Evolutionary conservation across 2,888 invertebrate genomes (phyloP).

Genomic region (Melolontha melolontha): DNA sequence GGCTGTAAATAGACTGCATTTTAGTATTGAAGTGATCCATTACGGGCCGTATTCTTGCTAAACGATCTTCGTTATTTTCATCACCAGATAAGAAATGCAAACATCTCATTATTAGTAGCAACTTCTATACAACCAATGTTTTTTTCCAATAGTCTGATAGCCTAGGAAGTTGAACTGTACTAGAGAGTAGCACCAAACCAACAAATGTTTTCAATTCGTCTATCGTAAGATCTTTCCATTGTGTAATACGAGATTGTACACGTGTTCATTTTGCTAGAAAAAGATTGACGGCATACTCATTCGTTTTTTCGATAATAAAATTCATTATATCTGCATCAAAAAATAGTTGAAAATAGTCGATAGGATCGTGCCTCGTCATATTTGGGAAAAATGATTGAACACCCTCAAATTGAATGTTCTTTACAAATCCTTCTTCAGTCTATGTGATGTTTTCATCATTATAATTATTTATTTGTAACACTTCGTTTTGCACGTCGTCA

Average conservation of each 20-base stretch:
- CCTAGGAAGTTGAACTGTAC: slow-evolving; percentile 13
- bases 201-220: slow-evolving; percentile 14
- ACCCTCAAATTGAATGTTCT: no score
- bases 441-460: slow-evolving; percentile 3
- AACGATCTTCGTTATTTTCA: neutral
- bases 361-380: slow-evolving; percentile 3
- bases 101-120: slow-evolving; percentile 17
- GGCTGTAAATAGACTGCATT: slow-evolving; percentile 53
- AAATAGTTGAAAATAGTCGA: slow-evolving; percentile 1
- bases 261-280: slow-evolving; percentile 3
- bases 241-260: slow-evolving; percentile 7
- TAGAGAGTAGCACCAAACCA: slow-evolving; percentile 5
- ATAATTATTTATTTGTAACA: slow-evolving; percentile 6
- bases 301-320: slow-evolving; percentile 13
- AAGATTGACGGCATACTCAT: slow-evolving; percentile 6
- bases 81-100: slow-evolving; percentile 6
- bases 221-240: slow-evolving; percentile 2
- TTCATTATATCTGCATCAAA: slow-evolving; percentile 5
- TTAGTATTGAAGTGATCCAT: no score
- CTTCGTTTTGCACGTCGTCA: slow-evolving; percentile 8
- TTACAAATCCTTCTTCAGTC: no score
- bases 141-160: slow-evolving; percentile 15
- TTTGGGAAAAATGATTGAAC: slow-evolving; percentile 10
- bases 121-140: slow-evolving; percentile 1
- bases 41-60: no score